These are phyloP conservation scores for Leptobrachium leishanense DNA, from an alignment of 2,113 vertebrate species.

Conservation along the genomic window DNA sequence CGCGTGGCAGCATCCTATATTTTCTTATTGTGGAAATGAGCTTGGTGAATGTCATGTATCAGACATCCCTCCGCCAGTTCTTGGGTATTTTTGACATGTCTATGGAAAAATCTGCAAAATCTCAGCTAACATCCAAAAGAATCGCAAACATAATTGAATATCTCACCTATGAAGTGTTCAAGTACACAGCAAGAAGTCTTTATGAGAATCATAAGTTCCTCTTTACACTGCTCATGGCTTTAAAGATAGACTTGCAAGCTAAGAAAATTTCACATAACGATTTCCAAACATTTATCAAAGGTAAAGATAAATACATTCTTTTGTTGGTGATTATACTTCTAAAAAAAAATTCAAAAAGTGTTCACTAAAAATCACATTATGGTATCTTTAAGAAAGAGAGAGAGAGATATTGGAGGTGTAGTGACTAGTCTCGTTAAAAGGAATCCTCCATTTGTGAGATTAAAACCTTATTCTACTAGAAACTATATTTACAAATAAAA, in stretches of 20 bases:
- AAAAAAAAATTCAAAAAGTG: no score
- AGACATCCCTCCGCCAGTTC: constrained; percentile 79
- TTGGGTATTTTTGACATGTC: constrained; percentile 78
- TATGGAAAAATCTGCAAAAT: constrained; percentile 69
- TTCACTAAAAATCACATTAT: no score
- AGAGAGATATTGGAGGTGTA: no score
- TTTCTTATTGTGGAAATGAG: constrained; percentile 86
- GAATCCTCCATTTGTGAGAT: no score
- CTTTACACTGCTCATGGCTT: constrained; percentile 76
- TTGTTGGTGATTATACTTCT: background rate
- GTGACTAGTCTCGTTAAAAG: no score
- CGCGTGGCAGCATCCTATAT: constrained; percentile 81
- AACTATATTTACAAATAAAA: no score
- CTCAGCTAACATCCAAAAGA: constrained; percentile 75
- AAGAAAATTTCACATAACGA: constrained; percentile 74
- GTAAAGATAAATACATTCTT: constrained; percentile 53
- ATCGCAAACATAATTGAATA: constrained; percentile 71
- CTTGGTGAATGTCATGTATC: constrained; percentile 82
- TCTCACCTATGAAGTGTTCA: constrained; percentile 76
- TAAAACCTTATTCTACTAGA: no score
- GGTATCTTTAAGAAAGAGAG: no score
- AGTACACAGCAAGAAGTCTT: constrained; percentile 74
- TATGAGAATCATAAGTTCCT: constrained; percentile 81
- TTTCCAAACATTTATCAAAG: constrained; percentile 81
- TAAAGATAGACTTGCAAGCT: constrained; percentile 79